These are phyloP conservation scores for Netelia inedita DNA, from an alignment of 2,888 invertebrate genomes.

Conservation along the genomic window DNA sequence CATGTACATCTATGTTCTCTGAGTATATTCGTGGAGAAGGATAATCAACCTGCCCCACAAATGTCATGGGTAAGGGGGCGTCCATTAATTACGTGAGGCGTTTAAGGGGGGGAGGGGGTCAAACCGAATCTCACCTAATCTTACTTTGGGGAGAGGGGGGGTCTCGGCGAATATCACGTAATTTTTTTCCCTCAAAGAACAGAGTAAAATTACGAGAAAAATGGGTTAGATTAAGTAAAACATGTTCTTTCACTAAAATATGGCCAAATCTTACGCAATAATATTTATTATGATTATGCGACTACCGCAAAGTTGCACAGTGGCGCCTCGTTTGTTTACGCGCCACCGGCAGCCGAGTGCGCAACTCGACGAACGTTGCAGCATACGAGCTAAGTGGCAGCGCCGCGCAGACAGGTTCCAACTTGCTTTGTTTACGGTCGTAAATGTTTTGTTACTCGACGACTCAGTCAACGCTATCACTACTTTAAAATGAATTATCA, in stretches of 20 bases:
- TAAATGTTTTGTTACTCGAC: conserved; percentile 24
- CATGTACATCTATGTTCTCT: too few relatives aligned
- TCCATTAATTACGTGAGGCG: conserved; percentile 48
- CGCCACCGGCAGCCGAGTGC: too few relatives aligned
- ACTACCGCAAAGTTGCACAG: background rate
- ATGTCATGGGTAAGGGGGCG: conserved; percentile 25
- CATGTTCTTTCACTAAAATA: conserved; percentile 12
- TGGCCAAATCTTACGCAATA: background rate
- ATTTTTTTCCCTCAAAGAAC: conserved; percentile 27
- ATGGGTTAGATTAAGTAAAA: conserved; percentile 2
- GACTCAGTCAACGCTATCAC: background rate
- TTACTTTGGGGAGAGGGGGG: conserved; percentile 19
- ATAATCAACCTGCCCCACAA: too few relatives aligned
- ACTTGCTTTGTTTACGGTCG: background rate
- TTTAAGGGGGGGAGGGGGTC: conserved; percentile 27
- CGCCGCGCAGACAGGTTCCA: too few relatives aligned
- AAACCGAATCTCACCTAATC: conserved; percentile 39
- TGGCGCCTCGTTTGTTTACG: background rate
- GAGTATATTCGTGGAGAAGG: too few relatives aligned
- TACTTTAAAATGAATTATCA: conserved; percentile 61
- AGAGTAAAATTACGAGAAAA: conserved; percentile 33
- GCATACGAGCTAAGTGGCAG: too few relatives aligned
- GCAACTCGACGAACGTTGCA: too few relatives aligned
- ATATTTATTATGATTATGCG: background rate
- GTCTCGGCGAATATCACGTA: conserved; percentile 38